A percentile compares a stretch with the other conserved stretches of the same genome.
phyloP scores from a whole-genome alignment of 2,888 invertebrate species.

The Orchesellides sinensis region DNA sequence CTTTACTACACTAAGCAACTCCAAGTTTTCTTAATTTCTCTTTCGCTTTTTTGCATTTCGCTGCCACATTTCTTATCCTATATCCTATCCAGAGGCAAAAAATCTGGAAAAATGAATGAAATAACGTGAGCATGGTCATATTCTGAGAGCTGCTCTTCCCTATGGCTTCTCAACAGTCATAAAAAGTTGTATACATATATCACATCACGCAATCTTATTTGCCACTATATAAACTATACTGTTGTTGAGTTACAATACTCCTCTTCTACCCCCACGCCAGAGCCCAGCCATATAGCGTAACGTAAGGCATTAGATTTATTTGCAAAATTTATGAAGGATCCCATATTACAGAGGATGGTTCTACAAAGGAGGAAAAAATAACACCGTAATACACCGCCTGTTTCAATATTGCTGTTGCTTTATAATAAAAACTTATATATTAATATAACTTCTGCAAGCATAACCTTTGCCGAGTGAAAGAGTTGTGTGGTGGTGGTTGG shows the following conservation, averaged over 20 bases:
- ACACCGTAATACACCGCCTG: too few species aligned
- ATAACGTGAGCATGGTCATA: neutral
- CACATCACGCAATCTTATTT: constrained; percentile 55
- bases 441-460: too few species aligned
- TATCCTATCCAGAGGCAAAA: neutral
- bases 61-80: neutral
- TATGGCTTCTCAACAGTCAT: constrained; percentile 8
- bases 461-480: too few species aligned
- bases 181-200: too few species aligned
- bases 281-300: neutral
- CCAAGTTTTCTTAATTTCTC: neutral
- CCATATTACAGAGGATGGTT: constrained; percentile 31
- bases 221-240: constrained; percentile 34
- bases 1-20: neutral
- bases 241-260: neutral
- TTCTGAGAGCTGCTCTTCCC: neutral
- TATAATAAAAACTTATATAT: too few species aligned
- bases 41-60: neutral
- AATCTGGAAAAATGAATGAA: neutral
- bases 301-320: constrained; percentile 58
- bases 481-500: constrained; percentile 8
- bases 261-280: neutral
- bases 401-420: too few species aligned
- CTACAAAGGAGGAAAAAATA: constrained; percentile 27
- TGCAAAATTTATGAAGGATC: constrained; percentile 61